Evolutionary conservation across 2,888 invertebrate genomes (phyloP).

Genomic region (Sericinus montela): DNA sequence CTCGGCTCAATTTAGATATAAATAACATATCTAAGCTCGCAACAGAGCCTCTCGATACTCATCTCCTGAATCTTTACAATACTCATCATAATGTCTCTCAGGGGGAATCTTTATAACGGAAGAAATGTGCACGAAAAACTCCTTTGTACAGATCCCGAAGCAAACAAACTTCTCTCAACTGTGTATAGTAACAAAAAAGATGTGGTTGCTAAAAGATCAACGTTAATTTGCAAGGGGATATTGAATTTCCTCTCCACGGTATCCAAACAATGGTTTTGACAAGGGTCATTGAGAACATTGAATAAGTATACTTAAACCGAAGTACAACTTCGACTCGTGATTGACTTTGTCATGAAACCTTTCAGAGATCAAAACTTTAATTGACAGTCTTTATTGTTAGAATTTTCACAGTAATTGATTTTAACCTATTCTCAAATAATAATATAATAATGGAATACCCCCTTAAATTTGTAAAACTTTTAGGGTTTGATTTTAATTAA

Average conservation of each 20-base stretch:
- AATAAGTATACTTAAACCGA: conserved; percentile 6
- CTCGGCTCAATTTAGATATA: no score
- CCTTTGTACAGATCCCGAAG: not conserved
- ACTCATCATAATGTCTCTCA: no score
- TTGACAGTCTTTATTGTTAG: conserved; percentile 4
- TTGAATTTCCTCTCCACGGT: conserved; percentile 50
- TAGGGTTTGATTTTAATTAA: no score
- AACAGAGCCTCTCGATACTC: no score
- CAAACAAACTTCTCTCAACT: not conserved
- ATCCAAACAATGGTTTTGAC: conserved; percentile 52
- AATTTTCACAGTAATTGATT: not conserved
- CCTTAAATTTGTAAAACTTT: no score
- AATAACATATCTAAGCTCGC: no score
- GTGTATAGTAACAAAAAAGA: conserved; percentile 34
- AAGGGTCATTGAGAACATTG: conserved; percentile 34
- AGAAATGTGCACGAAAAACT: not conserved
- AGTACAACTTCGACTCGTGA: conserved; percentile 20
- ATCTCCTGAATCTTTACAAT: no score
- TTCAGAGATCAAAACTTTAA: conserved; percentile 3
- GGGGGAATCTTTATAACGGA: no score
- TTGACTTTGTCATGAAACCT: conserved; percentile 11
- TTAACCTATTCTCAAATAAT: no score
- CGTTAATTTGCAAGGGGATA: conserved; percentile 43
- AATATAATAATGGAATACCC: no score
- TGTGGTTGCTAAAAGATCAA: conserved; percentile 39